Base-by-base conservation (phyloP, 2,888 invertebrate species). In the Doris montereyensis region DNA sequence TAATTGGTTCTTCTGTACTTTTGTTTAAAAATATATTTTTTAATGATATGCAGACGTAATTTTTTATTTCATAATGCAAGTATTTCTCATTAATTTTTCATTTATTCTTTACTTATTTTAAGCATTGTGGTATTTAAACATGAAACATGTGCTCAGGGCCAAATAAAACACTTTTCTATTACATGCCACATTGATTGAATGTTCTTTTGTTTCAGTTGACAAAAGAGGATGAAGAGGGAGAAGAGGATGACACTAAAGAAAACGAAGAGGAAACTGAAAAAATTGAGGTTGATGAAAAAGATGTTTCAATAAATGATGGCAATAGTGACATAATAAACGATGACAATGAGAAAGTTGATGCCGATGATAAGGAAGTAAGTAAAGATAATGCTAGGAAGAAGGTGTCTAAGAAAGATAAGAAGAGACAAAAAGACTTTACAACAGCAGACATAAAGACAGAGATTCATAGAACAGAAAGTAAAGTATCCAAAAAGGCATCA, bases 141-240 rank as follows among this genome's bases (percentile, higher is more conserved):
- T n/a, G n/a, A n/a, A n/a, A n/a, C n/a, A n/a, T n/a, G n/a, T n/a
- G n/a, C n/a, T n/a, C n/a, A n/a, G n/a, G n/a, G n/a, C n/a, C n/a
- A n/a, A n/a, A n/a, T n/a, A n/a, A n/a, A n/a, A n/a, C n/a, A n/a
- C n/a, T n/a, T n/a, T n/a, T n/a, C n/a, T n/a, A n/a, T n/a, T n/a
- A n/a, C n/a, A n/a, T n/a, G n/a, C n/a, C n/a, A n/a, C n/a, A n/a
- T n/a, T n/a, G n/a, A n/a, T n/a, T n/a, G n/a, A n/a, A n/a, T n/a
- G n/a, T n/a, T n/a, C n/a, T n/a, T n/a, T n/a, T n/a, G n/a, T n/a
- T n/a, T n/a, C n/a, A n/a, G n/a, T n/a, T n/a, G 68, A 24, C 5
- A 35, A 57, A 65, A 8, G 35, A 35, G 52, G 74, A 74, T 70
- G 67, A 17, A 21, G 68, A 68, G 28, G 41, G 26, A 26, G 52